Conservation (phyloP, 1,140 invertebrate genomes). For the Phymastichus coffea region DNA sequence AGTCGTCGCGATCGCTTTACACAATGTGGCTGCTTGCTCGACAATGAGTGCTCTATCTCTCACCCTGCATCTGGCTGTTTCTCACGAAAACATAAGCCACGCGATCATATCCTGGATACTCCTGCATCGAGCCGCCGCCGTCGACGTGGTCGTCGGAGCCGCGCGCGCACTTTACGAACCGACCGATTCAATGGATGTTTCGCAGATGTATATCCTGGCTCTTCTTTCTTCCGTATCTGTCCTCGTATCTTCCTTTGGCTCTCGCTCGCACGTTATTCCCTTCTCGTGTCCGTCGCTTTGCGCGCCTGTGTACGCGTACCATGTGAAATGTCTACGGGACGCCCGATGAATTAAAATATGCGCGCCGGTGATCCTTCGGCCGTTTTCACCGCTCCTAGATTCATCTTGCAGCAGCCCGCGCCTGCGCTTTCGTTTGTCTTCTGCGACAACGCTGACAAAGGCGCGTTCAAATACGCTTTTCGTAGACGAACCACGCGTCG, state of each 20-base stretch:
- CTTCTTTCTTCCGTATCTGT: constrained; percentile 7
- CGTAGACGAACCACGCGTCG: no score
- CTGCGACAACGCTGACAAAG: no score
- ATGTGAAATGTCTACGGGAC: no score
- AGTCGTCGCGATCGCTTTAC: neutral
- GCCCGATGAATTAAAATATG: no score
- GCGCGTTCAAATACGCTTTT: no score
- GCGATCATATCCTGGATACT: constrained; percentile 1
- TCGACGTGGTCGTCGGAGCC: neutral
- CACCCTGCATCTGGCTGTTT: no score
- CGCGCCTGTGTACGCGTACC: neutral
- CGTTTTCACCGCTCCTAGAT: no score
- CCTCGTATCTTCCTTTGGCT: constrained; percentile 6
- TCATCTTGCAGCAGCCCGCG: no score
- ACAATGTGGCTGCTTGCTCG: neutral
- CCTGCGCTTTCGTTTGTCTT: no score
- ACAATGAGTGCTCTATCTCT: no score
- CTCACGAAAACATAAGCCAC: constrained; percentile 19
- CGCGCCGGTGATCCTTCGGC: no score
- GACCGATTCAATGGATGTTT: constrained; percentile 9
- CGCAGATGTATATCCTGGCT: constrained; percentile 15
- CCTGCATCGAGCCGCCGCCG: neutral
- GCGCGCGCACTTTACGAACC: constrained; percentile 8
- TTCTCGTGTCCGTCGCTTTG: neutral
- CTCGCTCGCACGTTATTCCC: no score